Percentiles rank a stretch among this genome's conserved stretches.
Evolutionary conservation across 2,113 vertebrate genomes (phyloP).

Genomic region (Ancistrus triradiatus): DNA sequence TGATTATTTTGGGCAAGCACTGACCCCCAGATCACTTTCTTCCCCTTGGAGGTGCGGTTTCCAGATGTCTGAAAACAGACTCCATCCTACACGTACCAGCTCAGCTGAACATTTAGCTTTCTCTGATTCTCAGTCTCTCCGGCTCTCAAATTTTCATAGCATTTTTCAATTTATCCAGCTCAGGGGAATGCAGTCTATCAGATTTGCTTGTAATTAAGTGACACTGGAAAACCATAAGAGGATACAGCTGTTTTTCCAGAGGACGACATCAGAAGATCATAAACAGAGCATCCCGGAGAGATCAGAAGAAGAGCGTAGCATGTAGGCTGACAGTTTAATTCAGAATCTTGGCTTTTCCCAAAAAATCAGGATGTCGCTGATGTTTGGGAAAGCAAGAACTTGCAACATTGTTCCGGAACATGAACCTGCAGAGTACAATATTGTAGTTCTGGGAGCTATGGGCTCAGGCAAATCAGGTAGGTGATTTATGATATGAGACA

Average conservation of each 20-base stretch:
- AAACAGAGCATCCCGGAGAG: not conserved
- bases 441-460: conserved; percentile 79
- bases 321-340: not conserved
- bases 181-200: not conserved
- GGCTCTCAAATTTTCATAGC: too few relatives aligned
- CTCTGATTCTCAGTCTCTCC: not conserved
- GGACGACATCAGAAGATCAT: not conserved
- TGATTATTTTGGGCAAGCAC: conserved; percentile 28
- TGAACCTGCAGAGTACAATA: conserved; percentile 69
- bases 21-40: conserved; percentile 9
- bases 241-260: conserved; percentile 19
- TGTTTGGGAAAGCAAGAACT: conserved; percentile 79
- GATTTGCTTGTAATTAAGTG: conserved; percentile 7
- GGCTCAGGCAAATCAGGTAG: conserved; percentile 85
- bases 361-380: conserved; percentile 67
- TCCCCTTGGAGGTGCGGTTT: conserved; percentile 23
- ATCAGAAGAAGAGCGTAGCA: not conserved
- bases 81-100: conserved; percentile 1
- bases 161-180: too few relatives aligned
- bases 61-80: not conserved
- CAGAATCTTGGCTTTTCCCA: not conserved
- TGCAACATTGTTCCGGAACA: conserved; percentile 53
- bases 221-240: conserved; percentile 8
- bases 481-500: not conserved
- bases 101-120: not conserved